Conservation (phyloP, 1,140 invertebrate species). For the silkworm (Bombyx mori) region DNA sequence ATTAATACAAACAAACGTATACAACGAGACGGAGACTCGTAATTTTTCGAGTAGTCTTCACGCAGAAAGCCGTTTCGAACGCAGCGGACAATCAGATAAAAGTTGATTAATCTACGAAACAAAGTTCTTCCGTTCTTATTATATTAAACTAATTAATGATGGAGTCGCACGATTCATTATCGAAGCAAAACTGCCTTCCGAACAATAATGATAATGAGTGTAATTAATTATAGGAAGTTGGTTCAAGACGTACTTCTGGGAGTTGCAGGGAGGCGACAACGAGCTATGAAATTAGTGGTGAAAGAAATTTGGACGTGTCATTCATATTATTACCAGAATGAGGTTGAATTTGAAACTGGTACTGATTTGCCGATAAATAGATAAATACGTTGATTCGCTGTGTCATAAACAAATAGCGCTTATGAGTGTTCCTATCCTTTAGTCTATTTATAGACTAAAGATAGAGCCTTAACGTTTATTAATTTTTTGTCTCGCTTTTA, state of each 20-base stretch:
- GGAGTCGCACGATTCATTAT: slow-evolving; percentile 69
- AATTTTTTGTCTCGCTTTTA: too few relatives aligned
- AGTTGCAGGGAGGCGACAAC: slow-evolving; percentile 17
- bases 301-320: slow-evolving; percentile 20
- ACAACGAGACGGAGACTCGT: not conserved
- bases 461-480: too few relatives aligned
- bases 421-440: too few relatives aligned
- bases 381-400: too few relatives aligned
- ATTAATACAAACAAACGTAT: too few relatives aligned
- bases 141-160: slow-evolving; percentile 72
- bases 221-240: slow-evolving; percentile 71
- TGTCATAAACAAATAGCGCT: too few relatives aligned
- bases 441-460: too few relatives aligned
- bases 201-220: slow-evolving; percentile 72
- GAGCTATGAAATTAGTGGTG: slow-evolving; percentile 1
- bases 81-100: slow-evolving; percentile 61
- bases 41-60: slow-evolving; percentile 5
- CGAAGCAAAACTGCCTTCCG: slow-evolving; percentile 69
- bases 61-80: slow-evolving; percentile 23
- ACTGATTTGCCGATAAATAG: too few relatives aligned
- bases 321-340: not conserved
- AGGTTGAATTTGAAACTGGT: too few relatives aligned
- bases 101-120: slow-evolving; percentile 62
- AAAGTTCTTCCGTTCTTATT: slow-evolving; percentile 62
- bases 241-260: slow-evolving; percentile 60